Base-by-base conservation (phyloP, 2,888 invertebrate species). In the Diaphora mendica region DNA sequence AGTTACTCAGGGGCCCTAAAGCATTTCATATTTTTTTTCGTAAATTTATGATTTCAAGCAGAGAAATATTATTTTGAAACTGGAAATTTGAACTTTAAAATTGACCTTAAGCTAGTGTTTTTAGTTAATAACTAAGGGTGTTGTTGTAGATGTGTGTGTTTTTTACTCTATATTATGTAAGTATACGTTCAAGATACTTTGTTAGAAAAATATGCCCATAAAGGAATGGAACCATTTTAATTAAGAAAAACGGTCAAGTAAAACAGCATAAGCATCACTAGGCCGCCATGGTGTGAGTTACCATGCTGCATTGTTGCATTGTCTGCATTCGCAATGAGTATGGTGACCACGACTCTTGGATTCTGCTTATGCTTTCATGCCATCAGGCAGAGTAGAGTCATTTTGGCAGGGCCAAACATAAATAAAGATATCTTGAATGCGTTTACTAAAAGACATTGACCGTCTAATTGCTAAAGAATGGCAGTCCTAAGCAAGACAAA, bases 401-500 rank as follows among this genome's bases (percentile, higher is more conserved):
- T n/a, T n/a, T n/a, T n/a, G n/a, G n/a, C n/a, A n/a, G n/a, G n/a
- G n/a, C n/a, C n/a, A n/a, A n/a, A n/a, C n/a, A n/a, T n/a, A n/a
- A n/a, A n/a, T n/a, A n/a, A n/a, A 7, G 20, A 48, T n/a, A 4
- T 62, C 30, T 62, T 15, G 62, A 62, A 17, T 30, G 26, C 15
- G 15, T 62, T 62, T 30, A 30, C 26, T 30, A 15, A 55, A 51
- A 26, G 59, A 11, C 62, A 62, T 30, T 62, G 62, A 62, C 62
- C 62, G 17, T 62, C 30, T 62, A 30, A 62, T 62, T 62, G 17
- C 8, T 62, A 62, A 62, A 62, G 30, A 62, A 30, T 26, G 64
- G 35, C 64, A 65, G 33, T 44, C 42, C 13, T 39, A 48, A 51
- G 17, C 64, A 70, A 44, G 7, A 65, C 51, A n/a, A 71, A 74